Evolutionary conservation across 2,888 invertebrate genomes (phyloP), one percentile per base, ranked within the genome.

Genomic region (Aspidiotus rigidus): DNA sequence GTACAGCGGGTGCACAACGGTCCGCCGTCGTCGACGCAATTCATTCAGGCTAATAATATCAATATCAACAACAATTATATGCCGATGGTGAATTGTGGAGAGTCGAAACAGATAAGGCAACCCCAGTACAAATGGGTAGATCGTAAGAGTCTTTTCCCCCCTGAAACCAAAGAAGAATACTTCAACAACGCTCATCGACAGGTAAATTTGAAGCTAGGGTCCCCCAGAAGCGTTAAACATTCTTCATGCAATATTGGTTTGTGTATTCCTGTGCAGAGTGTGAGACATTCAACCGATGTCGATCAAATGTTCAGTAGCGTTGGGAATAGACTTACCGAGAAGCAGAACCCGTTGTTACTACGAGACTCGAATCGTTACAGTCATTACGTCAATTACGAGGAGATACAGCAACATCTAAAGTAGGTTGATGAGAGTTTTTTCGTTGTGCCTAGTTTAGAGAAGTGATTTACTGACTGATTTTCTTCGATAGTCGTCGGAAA

Each of bases 321-420:
- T 28, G 69, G 75, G 82, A 71, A 83, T 83, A 10, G 83, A 82
- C n/a, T 82, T 81, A 74, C 77, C 83, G 71, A 79, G 80, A 54
- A 83, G 81, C 6, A 81, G 82, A 44, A 28, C 44, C 61, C 54
- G 41, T 49, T 39, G 28, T 55, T 53, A 70, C 79, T 17, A 15
- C 64, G 80, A 5, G 83, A 83, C 71, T 78, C 82, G 1, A 80
- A 80, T 70, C 80, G 82, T 49, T 83, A 82, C 74, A 82, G 82
- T 57, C 90, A 91, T 77, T 90, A 90, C 77, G 89, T 89, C 73
- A 91, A 91, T 79, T 90, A 89, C 75, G 88, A 90, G 77, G 90
- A 91, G 79, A 85, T 91, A 75, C 89, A 90, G 79, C 88, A 86
- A 75, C 89, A 90, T 78, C 81, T 90, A 75, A 89, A 88, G 90